These are phyloP conservation scores for Julus scanicus DNA, from an alignment of 2,888 invertebrate species.

Conservation along the genomic window DNA sequence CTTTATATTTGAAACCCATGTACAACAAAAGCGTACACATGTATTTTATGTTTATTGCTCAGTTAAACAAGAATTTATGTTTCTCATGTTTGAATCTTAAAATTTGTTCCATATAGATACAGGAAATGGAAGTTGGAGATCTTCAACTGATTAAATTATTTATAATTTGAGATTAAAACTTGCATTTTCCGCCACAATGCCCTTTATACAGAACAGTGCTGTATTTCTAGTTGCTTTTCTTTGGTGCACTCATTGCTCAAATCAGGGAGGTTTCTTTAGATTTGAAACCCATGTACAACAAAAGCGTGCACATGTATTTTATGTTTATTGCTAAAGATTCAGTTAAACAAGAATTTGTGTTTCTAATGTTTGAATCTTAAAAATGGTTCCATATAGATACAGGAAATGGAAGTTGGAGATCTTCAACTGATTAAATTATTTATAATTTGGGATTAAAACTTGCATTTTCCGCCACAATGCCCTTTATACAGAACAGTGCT, in stretches of 20 bases:
- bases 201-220: neutral
- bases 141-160: neutral
- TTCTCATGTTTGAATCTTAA: neutral
- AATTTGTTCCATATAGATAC: neutral
- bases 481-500: neutral
- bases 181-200: neutral
- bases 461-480: neutral
- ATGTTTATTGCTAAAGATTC: neutral
- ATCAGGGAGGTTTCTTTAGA: neutral
- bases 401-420: neutral
- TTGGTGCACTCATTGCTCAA: constrained; percentile 4
- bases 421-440: neutral
- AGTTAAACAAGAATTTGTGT: neutral
- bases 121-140: neutral
- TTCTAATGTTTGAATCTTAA: neutral
- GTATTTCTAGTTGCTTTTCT: neutral
- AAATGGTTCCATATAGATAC: neutral
- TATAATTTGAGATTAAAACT: neutral
- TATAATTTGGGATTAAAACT: neutral
- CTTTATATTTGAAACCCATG: no score
- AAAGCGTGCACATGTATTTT: neutral
- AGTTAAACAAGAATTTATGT: neutral
- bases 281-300: no score
- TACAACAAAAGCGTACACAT: neutral
- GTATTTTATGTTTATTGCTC: neutral